phyloP scores from a whole-genome alignment of 2,888 invertebrate genomes.

The Torymus tubicola region DNA sequence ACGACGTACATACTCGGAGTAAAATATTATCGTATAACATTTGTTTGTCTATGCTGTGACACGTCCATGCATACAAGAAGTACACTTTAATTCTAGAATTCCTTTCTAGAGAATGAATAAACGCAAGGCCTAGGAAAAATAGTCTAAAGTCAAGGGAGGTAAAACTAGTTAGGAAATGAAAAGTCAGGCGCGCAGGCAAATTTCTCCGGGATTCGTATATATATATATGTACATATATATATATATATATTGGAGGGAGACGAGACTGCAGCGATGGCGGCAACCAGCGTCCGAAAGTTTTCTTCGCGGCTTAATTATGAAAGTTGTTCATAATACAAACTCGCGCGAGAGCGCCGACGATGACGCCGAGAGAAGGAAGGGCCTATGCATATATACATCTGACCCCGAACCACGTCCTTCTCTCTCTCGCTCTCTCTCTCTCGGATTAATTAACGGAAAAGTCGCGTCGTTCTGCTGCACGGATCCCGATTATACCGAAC shows the following conservation, averaged over 20 bases:
- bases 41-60: no score
- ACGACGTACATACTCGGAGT: no score
- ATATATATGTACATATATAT: no score
- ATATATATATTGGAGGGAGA: no score
- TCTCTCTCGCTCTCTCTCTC: background rate
- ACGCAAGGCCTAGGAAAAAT: no score
- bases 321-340: slow-evolving; percentile 49
- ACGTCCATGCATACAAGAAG: no score
- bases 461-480: background rate
- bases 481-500: slow-evolving; percentile 8
- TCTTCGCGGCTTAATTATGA: slow-evolving; percentile 42
- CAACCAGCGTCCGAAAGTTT: slow-evolving; percentile 20
- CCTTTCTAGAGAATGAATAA: no score
- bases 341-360: background rate
- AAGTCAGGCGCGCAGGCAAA: background rate
- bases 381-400: no score
- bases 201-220: background rate
- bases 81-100: no score
- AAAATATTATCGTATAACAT: no score
- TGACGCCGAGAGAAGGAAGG: no score
- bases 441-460: slow-evolving; percentile 53
- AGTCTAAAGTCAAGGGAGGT: background rate
- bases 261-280: no score
- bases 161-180: slow-evolving; percentile 10
- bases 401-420: background rate